These are phyloP conservation scores for Sialis lutaria DNA, from an alignment of 2,888 invertebrate species.

Conservation along the genomic window DNA sequence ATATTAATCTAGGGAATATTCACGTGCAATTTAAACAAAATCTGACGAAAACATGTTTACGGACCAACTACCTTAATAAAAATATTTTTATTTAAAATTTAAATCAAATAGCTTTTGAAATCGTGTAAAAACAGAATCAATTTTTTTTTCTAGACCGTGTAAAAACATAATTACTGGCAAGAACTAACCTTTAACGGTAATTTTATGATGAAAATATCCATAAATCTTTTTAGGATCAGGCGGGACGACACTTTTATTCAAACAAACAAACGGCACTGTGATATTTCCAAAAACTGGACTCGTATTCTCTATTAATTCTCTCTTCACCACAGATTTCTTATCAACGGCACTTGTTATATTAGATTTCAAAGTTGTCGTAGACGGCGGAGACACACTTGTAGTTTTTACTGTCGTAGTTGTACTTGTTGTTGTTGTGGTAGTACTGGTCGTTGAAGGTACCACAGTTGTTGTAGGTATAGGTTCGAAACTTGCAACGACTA, in stretches of 20 bases:
- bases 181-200: conserved; percentile 41
- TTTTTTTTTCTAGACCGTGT: no score
- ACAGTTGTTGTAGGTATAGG: conserved; percentile 26
- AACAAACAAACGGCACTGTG: conserved; percentile 32
- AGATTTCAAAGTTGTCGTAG: conserved; percentile 10
- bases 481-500: conserved; percentile 53
- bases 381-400: conserved; percentile 11
- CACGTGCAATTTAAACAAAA: no score
- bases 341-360: conserved; percentile 8
- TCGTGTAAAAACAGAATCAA: no score
- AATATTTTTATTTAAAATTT: no score
- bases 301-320: conserved; percentile 1
- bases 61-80: no score
- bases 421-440: conserved; percentile 16
- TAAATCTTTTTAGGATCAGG: conserved; percentile 48
- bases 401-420: conserved; percentile 16
- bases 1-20: no score
- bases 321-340: conserved; percentile 8
- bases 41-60: no score
- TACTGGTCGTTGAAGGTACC: conserved; percentile 19
- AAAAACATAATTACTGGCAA: neutral
- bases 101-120: no score
- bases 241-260: conserved; percentile 40
- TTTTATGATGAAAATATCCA: conserved; percentile 49
- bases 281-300: conserved; percentile 12